phyloP scores from a whole-genome alignment of 30 jellyfish, hydroid and myxozoan species.

The Haliclystus octoradiatus region DNA sequence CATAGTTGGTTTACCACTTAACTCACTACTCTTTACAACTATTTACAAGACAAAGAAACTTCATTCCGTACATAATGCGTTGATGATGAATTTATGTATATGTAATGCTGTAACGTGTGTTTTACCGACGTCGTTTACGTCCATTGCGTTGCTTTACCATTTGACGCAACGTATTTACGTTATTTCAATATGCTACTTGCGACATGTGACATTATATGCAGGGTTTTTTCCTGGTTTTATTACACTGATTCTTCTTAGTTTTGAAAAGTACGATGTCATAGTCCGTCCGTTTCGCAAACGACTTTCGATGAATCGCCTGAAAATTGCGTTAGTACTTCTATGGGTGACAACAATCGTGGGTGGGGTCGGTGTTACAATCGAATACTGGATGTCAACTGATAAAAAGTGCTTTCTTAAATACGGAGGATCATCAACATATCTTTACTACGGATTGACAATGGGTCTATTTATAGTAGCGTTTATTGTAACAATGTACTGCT shows the following conservation, averaged over 20 bases:
- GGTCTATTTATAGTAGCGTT: constrained; percentile 2
- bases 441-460: constrained; percentile 6
- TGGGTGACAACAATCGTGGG: constrained; percentile 2
- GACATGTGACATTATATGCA: not conserved
- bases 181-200: not conserved
- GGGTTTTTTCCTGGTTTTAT: not conserved
- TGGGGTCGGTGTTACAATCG: not conserved
- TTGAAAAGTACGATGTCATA: not conserved
- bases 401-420: not conserved
- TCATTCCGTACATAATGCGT: not conserved
- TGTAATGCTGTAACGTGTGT: not conserved
- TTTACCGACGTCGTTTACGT: not conserved
- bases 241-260: not conserved
- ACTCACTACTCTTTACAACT: not conserved
- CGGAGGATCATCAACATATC: not conserved
- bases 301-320: not conserved
- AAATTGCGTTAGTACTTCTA: not conserved
- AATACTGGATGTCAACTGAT: constrained; percentile 3
- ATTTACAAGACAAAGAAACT: not conserved
- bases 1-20: constrained; percentile 1
- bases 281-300: constrained; percentile 7
- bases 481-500: not conserved
- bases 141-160: not conserved
- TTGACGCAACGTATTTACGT: not conserved
- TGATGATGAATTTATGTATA: not conserved